Percentiles rank a stretch among this genome's conserved stretches.
Conservation (phyloP, 2,113 vertebrate genomes). For the Marmota monax region DNA sequence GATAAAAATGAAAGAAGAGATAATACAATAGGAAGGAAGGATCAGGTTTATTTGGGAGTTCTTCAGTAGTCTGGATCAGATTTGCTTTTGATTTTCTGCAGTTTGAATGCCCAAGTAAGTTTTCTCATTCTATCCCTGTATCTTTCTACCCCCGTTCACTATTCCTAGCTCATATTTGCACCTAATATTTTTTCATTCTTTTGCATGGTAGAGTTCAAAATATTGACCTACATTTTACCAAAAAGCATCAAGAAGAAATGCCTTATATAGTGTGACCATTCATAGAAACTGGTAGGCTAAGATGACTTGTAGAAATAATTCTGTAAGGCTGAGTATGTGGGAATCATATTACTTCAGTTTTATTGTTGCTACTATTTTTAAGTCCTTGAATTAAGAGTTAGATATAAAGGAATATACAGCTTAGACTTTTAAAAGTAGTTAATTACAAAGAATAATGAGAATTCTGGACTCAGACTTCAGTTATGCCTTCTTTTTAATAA, state of each 20-base stretch:
- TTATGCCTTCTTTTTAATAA: neutral
- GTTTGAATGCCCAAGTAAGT: neutral
- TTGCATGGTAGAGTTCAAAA: neutral
- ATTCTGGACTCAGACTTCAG: neutral
- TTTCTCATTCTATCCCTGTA: neutral
- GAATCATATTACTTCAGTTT: neutral
- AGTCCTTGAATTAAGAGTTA: neutral
- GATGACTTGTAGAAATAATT: neutral
- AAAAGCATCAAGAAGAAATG: neutral
- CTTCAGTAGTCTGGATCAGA: neutral
- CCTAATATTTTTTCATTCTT: neutral
- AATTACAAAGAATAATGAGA: conserved; percentile 10
- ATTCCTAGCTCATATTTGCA: neutral
- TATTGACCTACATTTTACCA: neutral
- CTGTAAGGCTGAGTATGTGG: neutral
- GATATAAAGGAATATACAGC: neutral
- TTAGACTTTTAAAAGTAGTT: neutral
- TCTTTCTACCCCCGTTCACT: neutral
- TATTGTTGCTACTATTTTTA: neutral
- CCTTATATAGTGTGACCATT: neutral
- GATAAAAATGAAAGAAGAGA: neutral
- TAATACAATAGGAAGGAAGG: neutral
- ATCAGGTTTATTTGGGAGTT: neutral
- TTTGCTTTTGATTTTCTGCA: neutral
- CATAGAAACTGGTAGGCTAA: neutral